These are phyloP conservation scores for Ormyrus labotus DNA, from an alignment of 2,888 invertebrate genomes.

Conservation along the genomic window DNA sequence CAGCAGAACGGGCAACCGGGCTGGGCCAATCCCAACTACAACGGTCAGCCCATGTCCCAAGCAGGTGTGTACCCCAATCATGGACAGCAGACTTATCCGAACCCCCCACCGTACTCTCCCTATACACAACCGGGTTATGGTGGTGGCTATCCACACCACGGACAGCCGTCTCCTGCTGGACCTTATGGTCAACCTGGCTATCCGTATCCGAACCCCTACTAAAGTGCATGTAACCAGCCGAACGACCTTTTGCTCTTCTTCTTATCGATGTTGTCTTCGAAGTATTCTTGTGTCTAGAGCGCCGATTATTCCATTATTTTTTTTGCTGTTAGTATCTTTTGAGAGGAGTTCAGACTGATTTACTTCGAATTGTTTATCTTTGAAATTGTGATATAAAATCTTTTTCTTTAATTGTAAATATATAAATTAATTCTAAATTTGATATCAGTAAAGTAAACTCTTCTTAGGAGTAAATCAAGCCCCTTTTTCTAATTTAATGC, in stretches of 20 bases:
- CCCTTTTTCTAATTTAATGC: too few relatives aligned
- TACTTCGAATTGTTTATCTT: too few relatives aligned
- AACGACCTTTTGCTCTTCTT: too few relatives aligned
- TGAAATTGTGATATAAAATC: too few relatives aligned
- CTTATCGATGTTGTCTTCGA: too few relatives aligned
- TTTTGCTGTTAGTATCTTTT: too few relatives aligned
- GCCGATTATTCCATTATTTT: too few relatives aligned
- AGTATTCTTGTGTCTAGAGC: too few relatives aligned
- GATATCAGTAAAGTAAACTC: too few relatives aligned
- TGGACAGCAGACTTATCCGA: constrained; percentile 68
- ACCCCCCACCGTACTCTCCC: constrained; percentile 70
- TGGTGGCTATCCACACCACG: constrained; percentile 57
- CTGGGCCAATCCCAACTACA: constrained; percentile 73
- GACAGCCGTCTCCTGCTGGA: constrained; percentile 9
- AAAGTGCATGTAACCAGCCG: neutral
- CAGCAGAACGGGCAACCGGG: constrained; percentile 67
- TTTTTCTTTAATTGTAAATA: neutral
- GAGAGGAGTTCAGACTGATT: too few relatives aligned
- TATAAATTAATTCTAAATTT: too few relatives aligned
- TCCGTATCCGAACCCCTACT: neutral
- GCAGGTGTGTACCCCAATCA: constrained; percentile 74
- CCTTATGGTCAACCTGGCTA: constrained; percentile 11
- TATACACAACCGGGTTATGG: constrained; percentile 62
- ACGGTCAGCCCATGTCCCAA: constrained; percentile 72
- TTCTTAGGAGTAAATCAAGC: too few relatives aligned